These are phyloP conservation scores for Turritopsis rubra DNA, from an alignment of 30 jellyfish, hydroid and myxozoan genomes.

Conservation along the genomic window DNA sequence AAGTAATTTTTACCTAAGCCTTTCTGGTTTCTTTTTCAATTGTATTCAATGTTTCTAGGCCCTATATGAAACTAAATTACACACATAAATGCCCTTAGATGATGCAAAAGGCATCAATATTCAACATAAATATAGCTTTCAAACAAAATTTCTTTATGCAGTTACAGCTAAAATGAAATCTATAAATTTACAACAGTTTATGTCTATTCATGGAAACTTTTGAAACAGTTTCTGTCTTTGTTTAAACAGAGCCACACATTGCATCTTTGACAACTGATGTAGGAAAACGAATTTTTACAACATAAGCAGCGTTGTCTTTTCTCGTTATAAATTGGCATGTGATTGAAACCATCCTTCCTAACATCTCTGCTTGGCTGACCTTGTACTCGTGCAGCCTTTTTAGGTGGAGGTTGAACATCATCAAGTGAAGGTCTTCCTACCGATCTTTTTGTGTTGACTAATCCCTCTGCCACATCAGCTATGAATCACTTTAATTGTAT, in stretches of 20 bases:
- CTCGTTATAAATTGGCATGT: conserved; percentile 17
- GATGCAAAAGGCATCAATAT: neutral
- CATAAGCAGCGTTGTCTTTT: conserved; percentile 21
- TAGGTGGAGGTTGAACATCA: conserved; percentile 17
- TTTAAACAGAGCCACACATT: conserved; percentile 18
- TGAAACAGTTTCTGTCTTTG: conserved; percentile 26
- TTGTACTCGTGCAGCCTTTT: conserved; percentile 15
- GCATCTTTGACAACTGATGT: conserved; percentile 21
- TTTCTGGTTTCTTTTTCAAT: neutral
- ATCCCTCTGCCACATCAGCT: conserved; percentile 3
- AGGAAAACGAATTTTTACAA: conserved; percentile 15
- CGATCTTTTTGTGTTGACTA: neutral
- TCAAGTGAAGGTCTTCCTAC: conserved; percentile 27
- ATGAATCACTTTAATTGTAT: neutral
- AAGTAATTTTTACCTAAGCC: neutral
- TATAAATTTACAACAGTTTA: neutral
- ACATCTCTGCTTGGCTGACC: neutral
- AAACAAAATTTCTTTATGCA: neutral
- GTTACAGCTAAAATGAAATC: no score
- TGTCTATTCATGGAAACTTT: neutral
- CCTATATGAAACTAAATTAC: neutral
- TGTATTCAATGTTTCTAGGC: neutral
- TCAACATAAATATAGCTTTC: neutral
- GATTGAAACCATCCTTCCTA: conserved; percentile 31
- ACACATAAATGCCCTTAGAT: neutral